A percentile compares a stretch with the other conserved stretches of the same genome.
Conservation (phyloP, 2,888 invertebrate genomes). For the Drosophila affinis region DNA sequence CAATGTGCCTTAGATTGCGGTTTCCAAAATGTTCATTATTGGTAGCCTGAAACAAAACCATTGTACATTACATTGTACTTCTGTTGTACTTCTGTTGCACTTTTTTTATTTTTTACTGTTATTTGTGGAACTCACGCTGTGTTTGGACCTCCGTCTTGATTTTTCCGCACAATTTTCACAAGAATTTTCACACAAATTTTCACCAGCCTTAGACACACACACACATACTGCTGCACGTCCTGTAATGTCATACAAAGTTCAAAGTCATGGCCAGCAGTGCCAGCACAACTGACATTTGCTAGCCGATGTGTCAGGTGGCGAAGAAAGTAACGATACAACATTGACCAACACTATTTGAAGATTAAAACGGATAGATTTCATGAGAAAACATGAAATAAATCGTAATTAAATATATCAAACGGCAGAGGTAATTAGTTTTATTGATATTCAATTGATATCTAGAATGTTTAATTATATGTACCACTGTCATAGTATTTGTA, state of each 20-base stretch:
- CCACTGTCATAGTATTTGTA: not conserved
- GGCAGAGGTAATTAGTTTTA: not conserved
- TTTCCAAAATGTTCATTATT: not conserved
- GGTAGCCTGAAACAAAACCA: not conserved
- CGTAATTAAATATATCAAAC: not conserved
- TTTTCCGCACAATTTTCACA: conserved; percentile 25
- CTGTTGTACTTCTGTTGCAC: not conserved
- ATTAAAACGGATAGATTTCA: not conserved
- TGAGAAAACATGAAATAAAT: not conserved
- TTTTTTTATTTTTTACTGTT: not conserved
- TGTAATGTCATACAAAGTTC: not conserved
- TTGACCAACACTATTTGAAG: not conserved
- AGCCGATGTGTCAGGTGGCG: not conserved
- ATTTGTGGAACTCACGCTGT: not conserved
- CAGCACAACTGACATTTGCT: not conserved
- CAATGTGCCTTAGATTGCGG: not conserved
- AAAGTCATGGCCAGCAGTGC: not conserved
- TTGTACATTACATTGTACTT: not conserved
- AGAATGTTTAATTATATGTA: too few species aligned
- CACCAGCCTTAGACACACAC: conserved; percentile 15
- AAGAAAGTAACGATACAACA: not conserved
- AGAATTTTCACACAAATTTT: conserved; percentile 42
- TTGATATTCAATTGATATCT: too few species aligned
- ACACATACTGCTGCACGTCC: conserved; percentile 23
- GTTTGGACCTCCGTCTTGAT: not conserved